Evolutionary conservation across 2,888 invertebrate genomes (phyloP), one percentile per base, ranked within the genome.

Genomic region (Netelia fuscicornis): DNA sequence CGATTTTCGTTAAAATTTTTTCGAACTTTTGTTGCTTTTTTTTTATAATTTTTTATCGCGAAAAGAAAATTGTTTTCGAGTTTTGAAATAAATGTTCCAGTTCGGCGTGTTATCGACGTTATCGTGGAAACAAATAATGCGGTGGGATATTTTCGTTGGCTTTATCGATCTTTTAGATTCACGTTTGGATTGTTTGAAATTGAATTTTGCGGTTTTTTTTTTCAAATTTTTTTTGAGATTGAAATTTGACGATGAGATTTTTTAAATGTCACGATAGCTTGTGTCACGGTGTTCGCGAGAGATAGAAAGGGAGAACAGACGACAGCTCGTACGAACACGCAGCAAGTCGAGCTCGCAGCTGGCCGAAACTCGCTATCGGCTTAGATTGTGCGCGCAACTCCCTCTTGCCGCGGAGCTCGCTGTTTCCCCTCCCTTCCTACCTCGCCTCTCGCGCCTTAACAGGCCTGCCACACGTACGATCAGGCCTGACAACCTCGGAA

Each of bases 351-450:
- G 87, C 87, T 87, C 89, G 88, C 90, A 90, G 90, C 90, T 91
- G 91, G 90, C 84, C 74, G 77, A 78, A 71, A 87, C 83, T 90
- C 89, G 89, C 88, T 90, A 90, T 91, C 90, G 89, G 89, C 89
- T 89, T 87, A 86, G 89, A 91, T 91, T 88, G 89, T 87, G 88
- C 88, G 87, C 89, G 81, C 56, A 17, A 30, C 75, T 30, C 52
- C 30, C n/a, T 60, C 58, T 11, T 5, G 30, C 0, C 30, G 3
- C 30, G 30, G 30, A 3, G 30, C 30, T 30, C 30, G 5, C 2
- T 30, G 30, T 30, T 30, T 5, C 60, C 37, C 30, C 6, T 56
- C 11, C 58, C 79, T 81, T 44, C 60, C 11, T 42, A 2, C 77
- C 30, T 68, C 80, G 20, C 80, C 58, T 1, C 23, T 30, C 30